These are phyloP conservation scores for Abramis brama DNA, from an alignment of 2,113 vertebrate genomes.

Conservation along the genomic window DNA sequence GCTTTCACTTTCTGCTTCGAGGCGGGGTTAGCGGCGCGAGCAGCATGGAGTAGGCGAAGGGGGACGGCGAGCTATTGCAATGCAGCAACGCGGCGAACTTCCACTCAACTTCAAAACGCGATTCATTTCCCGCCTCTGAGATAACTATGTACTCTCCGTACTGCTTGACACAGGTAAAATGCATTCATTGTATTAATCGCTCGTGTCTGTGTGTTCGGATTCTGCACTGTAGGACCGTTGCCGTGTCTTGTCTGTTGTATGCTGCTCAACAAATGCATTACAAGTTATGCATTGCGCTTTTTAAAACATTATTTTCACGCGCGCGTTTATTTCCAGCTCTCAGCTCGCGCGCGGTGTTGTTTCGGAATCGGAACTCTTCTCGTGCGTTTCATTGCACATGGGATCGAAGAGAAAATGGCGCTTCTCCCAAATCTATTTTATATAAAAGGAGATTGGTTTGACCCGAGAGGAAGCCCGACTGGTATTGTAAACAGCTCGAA, in stretches of 20 bases:
- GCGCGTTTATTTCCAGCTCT: constrained; percentile 53
- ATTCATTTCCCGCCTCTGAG: constrained; percentile 71
- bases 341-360: constrained; percentile 60
- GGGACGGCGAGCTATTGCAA: constrained; percentile 72
- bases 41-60: constrained; percentile 73
- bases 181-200: not conserved
- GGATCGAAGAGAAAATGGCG: constrained; percentile 82
- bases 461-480: constrained; percentile 24
- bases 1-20: constrained; percentile 80
- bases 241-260: constrained; percentile 44
- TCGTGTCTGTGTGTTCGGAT: constrained; percentile 52
- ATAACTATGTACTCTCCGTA: constrained; percentile 82
- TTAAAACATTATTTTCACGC: constrained; percentile 35
- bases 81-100: constrained; percentile 80
- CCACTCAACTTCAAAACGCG: constrained; percentile 76
- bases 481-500: not conserved
- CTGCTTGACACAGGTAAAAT: constrained; percentile 83
- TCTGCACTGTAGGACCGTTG: constrained; percentile 20
- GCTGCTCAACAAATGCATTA: constrained; percentile 68
- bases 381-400: constrained; percentile 75
- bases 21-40: constrained; percentile 74
- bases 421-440: constrained; percentile 78
- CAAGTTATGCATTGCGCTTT: constrained; percentile 59
- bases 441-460: constrained; percentile 65
- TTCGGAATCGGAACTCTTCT: constrained; percentile 68